Evolutionary conservation across 2,113 vertebrate species (phyloP).

Genomic region (Ceuthmochares aereus): DNA sequence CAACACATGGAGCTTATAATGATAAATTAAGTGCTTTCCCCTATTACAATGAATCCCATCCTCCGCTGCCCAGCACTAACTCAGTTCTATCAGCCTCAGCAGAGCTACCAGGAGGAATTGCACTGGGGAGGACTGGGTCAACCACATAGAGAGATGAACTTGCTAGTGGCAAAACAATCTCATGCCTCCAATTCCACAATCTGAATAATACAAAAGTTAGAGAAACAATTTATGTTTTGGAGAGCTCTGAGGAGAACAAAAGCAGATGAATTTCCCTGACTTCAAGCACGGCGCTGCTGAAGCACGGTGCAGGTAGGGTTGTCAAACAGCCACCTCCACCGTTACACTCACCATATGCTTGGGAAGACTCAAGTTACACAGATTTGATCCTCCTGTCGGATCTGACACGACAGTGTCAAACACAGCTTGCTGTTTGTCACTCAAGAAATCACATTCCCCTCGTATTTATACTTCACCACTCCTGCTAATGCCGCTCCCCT

Average conservation of each 20-base stretch:
- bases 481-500: neutral
- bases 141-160: neutral
- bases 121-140: neutral
- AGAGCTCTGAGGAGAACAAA: neutral
- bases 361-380: neutral
- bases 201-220: neutral
- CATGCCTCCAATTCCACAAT: neutral
- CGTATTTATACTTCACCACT: neutral
- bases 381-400: neutral
- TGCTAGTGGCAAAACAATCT: neutral
- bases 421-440: neutral
- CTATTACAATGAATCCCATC: fast-evolving
- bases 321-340: neutral
- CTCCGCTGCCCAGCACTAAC: neutral
- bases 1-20: fast-evolving
- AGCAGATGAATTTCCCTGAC: neutral
- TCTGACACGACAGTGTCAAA: neutral
- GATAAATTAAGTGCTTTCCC: neutral
- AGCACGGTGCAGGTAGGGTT: neutral
- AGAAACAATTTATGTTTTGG: neutral
- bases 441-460: neutral
- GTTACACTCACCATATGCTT: neutral
- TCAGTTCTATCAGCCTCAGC: neutral
- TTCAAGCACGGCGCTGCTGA: neutral
- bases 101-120: fast-evolving